A percentile compares a stretch with the other conserved stretches of the same genome.
Evolutionary conservation across 2,113 vertebrate genomes (phyloP).

Genomic region (Oreochromis spilurus): DNA sequence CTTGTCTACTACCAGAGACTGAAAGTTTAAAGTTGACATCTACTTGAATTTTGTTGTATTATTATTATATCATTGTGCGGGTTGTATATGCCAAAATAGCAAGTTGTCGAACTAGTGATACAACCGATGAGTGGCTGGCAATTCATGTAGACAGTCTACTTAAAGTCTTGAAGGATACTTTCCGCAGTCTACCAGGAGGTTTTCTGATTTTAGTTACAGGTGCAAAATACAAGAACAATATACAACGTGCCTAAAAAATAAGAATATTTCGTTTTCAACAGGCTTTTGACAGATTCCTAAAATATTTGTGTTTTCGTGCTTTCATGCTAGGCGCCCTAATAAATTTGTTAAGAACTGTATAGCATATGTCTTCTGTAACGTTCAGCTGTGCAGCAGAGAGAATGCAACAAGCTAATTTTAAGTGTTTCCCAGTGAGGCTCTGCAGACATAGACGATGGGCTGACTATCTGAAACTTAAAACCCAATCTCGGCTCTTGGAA

Average conservation of each 20-base stretch:
- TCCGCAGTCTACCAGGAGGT: not conserved
- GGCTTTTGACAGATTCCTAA: not conserved
- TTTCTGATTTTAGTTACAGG: not conserved
- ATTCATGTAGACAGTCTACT: not conserved
- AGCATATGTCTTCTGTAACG: not conserved
- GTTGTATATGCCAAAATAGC: not conserved
- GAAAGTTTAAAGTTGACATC: not conserved
- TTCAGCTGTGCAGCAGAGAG: not conserved
- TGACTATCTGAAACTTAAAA: not conserved
- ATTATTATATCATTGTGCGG: not conserved
- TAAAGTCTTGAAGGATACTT: not conserved
- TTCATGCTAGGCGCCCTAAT: not conserved
- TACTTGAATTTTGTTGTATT: not conserved
- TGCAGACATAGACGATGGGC: not conserved
- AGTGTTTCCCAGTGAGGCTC: not conserved
- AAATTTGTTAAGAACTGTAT: not conserved
- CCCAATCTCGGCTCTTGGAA: not conserved
- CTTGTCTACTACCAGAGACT: not conserved
- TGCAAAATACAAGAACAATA: not conserved
- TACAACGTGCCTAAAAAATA: not conserved
- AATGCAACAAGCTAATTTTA: constrained; percentile 11
- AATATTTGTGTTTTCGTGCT: not conserved
- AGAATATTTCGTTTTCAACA: not conserved
- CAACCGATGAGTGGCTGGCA: not conserved
- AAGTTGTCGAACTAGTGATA: not conserved